Conservation (phyloP, 2,888 invertebrate genomes). For the Aphodius sticticus region DNA sequence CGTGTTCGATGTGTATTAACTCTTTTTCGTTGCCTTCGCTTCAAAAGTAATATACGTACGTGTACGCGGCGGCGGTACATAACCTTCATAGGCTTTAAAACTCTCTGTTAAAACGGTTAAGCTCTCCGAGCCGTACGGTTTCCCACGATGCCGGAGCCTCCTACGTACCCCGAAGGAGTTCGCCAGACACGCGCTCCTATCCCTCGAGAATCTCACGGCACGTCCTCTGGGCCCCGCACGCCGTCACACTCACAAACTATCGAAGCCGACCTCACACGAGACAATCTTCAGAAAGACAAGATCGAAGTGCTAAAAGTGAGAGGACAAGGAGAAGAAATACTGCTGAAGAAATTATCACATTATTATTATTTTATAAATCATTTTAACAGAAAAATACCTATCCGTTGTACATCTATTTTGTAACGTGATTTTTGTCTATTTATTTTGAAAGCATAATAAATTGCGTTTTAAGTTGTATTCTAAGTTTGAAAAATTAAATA, state of each 20-base stretch:
- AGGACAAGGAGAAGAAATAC: not conserved
- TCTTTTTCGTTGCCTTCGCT: not conserved
- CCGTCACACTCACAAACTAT: conserved; percentile 14
- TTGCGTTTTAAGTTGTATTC: too few relatives aligned
- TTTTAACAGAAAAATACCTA: too few relatives aligned
- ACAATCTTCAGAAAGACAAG: not conserved
- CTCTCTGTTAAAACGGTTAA: conserved; percentile 41
- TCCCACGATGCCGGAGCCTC: conserved; percentile 50
- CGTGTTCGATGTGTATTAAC: conserved; percentile 4
- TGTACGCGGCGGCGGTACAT: conserved; percentile 21
- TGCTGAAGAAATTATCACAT: too few relatives aligned
- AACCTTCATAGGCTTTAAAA: conserved; percentile 37
- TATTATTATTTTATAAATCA: too few relatives aligned
- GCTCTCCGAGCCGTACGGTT: conserved; percentile 44
- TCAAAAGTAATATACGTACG: conserved; percentile 4
- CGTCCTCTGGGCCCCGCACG: conserved; percentile 34
- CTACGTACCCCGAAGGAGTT: conserved; percentile 58
- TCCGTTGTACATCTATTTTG: too few relatives aligned
- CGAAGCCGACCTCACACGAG: not conserved
- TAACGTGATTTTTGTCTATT: too few relatives aligned
- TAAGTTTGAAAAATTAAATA: too few relatives aligned
- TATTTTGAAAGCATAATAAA: too few relatives aligned
- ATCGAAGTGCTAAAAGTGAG: not conserved
- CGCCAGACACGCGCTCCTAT: conserved; percentile 56
- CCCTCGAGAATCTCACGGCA: conserved; percentile 36